Evolutionary conservation across 1,140 invertebrate species (phyloP).

Genomic region (Ceratina japonica): DNA sequence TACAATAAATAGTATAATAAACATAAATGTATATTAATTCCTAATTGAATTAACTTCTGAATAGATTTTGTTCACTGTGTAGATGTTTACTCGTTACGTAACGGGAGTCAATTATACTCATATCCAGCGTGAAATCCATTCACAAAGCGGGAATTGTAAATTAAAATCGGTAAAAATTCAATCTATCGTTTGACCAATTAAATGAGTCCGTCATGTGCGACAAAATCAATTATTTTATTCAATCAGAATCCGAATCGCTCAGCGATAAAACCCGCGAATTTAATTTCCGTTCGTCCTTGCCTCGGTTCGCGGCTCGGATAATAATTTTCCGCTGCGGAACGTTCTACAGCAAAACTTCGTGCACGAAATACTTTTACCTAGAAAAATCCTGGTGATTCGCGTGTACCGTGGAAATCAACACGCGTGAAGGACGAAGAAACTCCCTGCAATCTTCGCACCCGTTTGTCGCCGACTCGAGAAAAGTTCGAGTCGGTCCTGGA

Average conservation of each 20-base stretch:
- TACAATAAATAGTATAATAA: too few relatives aligned
- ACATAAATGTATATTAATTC: too few relatives aligned
- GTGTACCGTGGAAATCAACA: neutral
- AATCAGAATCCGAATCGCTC: neutral
- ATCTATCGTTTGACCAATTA: neutral
- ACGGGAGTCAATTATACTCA: too few relatives aligned
- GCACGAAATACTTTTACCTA: too few relatives aligned
- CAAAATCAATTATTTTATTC: slow-evolving; percentile 27
- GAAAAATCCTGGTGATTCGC: too few relatives aligned
- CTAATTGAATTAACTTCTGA: too few relatives aligned
- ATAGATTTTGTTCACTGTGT: too few relatives aligned
- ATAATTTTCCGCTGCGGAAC: slow-evolving; percentile 3
- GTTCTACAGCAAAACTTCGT: neutral
- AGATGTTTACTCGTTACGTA: too few relatives aligned
- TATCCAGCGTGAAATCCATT: too few relatives aligned
- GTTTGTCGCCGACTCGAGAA: neutral
- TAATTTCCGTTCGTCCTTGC: neutral
- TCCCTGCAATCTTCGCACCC: neutral
- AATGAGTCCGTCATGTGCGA: neutral
- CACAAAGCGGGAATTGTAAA: too few relatives aligned
- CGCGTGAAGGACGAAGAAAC: neutral
- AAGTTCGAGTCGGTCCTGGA: neutral
- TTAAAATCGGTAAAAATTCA: neutral
- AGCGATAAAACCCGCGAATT: slow-evolving; percentile 4
- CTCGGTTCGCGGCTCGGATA: neutral